Percentiles rank a stretch among this genome's conserved stretches.
These are phyloP conservation scores for Loxodonta africana DNA, from an alignment of 2,113 vertebrate species.

Conservation along the genomic window DNA sequence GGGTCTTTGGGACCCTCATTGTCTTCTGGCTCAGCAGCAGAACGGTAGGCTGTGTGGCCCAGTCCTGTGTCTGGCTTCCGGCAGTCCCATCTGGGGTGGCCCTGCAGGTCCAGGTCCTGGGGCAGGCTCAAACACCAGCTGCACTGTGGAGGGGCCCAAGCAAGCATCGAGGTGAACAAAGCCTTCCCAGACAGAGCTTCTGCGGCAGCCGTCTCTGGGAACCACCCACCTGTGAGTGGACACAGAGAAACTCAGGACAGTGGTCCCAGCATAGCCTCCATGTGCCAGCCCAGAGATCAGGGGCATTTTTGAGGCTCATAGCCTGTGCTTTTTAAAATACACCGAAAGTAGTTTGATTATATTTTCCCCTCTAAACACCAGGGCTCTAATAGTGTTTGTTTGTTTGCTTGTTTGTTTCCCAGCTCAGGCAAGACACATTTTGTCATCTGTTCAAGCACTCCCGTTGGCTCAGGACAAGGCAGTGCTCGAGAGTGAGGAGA, in stretches of 20 bases:
- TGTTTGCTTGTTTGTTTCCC: background rate
- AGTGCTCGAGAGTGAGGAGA: conserved; percentile 77
- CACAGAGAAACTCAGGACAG: background rate
- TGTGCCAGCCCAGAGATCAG: background rate
- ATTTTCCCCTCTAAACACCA: background rate
- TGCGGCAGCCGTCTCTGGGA: too few relatives aligned
- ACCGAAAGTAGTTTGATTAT: background rate
- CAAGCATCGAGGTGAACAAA: too few relatives aligned
- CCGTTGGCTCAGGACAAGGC: conserved; percentile 72
- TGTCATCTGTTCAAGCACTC: conserved; percentile 87
- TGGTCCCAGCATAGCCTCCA: rapidly evolving
- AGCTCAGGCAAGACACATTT: conserved; percentile 90
- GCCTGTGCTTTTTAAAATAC: background rate
- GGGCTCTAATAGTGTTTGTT: background rate
- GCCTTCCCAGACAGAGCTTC: too few relatives aligned
- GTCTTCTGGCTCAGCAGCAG: background rate
- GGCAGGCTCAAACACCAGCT: background rate
- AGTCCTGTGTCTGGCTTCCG: background rate
- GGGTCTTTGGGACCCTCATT: background rate
- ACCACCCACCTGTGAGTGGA: too few relatives aligned
- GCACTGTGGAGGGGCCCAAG: background rate
- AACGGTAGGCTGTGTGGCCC: too few relatives aligned
- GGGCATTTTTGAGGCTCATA: background rate
- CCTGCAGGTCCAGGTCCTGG: background rate
- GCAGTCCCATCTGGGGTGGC: background rate